Base-by-base conservation (phyloP, 2,888 invertebrate species). In the Tolmerus cingulatus region DNA sequence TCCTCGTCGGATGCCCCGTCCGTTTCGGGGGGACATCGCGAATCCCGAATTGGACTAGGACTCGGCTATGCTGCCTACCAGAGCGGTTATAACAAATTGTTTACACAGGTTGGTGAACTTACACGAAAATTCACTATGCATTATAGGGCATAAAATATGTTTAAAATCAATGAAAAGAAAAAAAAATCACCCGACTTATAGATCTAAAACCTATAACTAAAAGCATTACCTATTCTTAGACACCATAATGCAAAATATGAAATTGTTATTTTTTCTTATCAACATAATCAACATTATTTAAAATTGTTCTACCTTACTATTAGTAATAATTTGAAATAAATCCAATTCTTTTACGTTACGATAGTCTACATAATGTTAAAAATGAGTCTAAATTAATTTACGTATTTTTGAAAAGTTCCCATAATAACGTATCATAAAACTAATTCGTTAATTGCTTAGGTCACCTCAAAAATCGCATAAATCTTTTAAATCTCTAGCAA, bases 81-180 rank as follows among this genome's bases (percentile, higher is more conserved):
- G 91, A 91, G 92, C 90, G 93, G 93, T 90, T 93, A 93, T 89
- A 93, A 93, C 90, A 93, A 93, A 90, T 90, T 93, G 89, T 93
- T 93, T 90, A 93, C 93, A 90, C 93, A 93, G 93, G 93, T 93
- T 90, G 82, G 90, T 82, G 7, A 1, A 14, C 7, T 51, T 5
- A 51, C 51, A 5, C 5, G 3, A 16, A 46, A 14, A 43, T 43
- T 43, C 12, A 43, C 5, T 34, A 34, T 34, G 34, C 7, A 34
- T 43, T 43, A 43, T 12, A 2, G 43, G 12, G 12, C 43, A 43
- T 34, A 34, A 34, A 34, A 34, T 34, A 34, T 34, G 43, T 43
- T 43, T 12, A 40, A 40, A 40, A 3, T 40, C 9, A 12, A 40
- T 1, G 40, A 40, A 8, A 37, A 37, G 7, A 30, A 30, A 30